A percentile compares a stretch with the other conserved stretches of the same genome.
These are phyloP conservation scores for Psettodes erumei DNA, from an alignment of 2,113 vertebrate species.

Conservation along the genomic window DNA sequence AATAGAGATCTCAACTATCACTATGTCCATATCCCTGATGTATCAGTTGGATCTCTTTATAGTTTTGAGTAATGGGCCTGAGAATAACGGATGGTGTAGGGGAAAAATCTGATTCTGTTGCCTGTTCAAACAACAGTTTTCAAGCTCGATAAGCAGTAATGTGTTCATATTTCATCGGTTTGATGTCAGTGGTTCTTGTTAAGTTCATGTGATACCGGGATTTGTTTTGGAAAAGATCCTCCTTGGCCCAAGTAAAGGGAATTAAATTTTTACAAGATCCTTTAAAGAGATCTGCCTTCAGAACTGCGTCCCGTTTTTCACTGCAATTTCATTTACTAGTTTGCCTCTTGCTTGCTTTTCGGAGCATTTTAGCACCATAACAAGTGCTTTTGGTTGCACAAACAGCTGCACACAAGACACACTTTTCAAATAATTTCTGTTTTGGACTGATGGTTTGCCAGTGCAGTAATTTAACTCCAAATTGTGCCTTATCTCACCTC, in stretches of 20 bases:
- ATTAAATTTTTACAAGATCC: slow-evolving; percentile 49
- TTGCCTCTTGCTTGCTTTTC: slow-evolving; percentile 19
- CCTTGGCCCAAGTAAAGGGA: slow-evolving; percentile 54
- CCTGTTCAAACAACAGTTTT: slow-evolving; percentile 56
- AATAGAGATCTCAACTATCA: slow-evolving; percentile 50
- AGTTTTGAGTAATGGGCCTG: slow-evolving; percentile 55
- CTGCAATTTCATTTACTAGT: slow-evolving; percentile 33
- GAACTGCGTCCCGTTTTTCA: slow-evolving; percentile 44
- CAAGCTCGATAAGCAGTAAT: slow-evolving; percentile 51
- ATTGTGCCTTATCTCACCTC: background rate
- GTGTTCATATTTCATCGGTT: slow-evolving; percentile 56
- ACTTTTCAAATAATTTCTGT: slow-evolving; percentile 8
- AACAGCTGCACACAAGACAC: slow-evolving; percentile 38
- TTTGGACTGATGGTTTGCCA: slow-evolving; percentile 31
- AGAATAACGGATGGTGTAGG: slow-evolving; percentile 47
- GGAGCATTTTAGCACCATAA: slow-evolving; percentile 14
- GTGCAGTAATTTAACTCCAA: background rate
- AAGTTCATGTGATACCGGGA: slow-evolving; percentile 34
- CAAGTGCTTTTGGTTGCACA: slow-evolving; percentile 38
- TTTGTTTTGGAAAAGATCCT: slow-evolving; percentile 36
- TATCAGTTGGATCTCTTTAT: slow-evolving; percentile 66
- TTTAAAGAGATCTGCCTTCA: slow-evolving; percentile 41
- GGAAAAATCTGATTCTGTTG: slow-evolving; percentile 33
- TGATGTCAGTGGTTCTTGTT: slow-evolving; percentile 45
- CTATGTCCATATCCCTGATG: slow-evolving; percentile 40